Evolutionary conservation across 2,888 invertebrate species (phyloP), one percentile per base, ranked within the genome.

Genomic region (Acronicta psi): DNA sequence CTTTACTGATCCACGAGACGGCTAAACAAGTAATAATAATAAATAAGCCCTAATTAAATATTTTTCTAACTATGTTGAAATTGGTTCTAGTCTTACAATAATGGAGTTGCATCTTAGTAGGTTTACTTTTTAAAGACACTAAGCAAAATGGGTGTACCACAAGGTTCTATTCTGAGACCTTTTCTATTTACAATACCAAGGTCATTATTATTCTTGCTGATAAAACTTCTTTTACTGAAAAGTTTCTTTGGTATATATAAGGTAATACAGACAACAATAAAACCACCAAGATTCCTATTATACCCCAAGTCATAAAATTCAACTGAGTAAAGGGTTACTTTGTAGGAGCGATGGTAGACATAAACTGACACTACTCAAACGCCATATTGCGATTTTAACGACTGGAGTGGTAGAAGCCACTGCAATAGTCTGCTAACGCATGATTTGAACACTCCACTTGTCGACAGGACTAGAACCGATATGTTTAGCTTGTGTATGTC

Each of bases 291-390:
- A 47, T 44, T 25, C 53, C 68, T 61, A 55, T 36, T 45, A 50
- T 60, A n/a, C n/a, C 20, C 25, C 34, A 45, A 45, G 61, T 54
- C 49, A 50, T 65, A 65, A 65, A 61, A 50, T 29, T 20, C 38
- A 50, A 46, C 45, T 50, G 42, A 55, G 50, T 49, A 60, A 50
- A 68, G 49, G 55, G 31, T 66, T 41, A 67, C 68, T 65, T 68
- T 65, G 65, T 65, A 16, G 14, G 42, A 49, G 50, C 55, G 49
- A 61, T 68, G 62, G 49, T 68, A 55, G 61, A 23, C 62, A 49
- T 65, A 65, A 65, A 65, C 23, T 8, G 20, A 25, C 17, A 29
- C 34, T 34, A 34, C 34, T 34, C 7, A n/a, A 34, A 34, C 14
- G 42, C 44, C 37, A 49, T 41, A 45, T 45, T 46, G 29, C 20